These are phyloP conservation scores for Sialis lutaria DNA, from an alignment of 2,888 invertebrate genomes.

Conservation along the genomic window DNA sequence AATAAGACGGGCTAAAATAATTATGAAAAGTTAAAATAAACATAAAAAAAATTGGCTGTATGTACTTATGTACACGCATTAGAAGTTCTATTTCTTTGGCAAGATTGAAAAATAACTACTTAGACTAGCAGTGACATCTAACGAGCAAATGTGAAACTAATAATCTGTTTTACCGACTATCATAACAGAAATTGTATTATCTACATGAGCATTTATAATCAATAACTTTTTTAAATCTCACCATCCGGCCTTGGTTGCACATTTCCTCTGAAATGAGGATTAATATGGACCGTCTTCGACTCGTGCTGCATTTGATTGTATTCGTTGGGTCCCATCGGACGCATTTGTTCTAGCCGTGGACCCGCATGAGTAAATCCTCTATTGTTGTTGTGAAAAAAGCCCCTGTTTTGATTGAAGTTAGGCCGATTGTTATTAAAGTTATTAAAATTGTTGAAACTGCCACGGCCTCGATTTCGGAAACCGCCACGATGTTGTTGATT, in stretches of 20 bases:
- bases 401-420: constrained; percentile 2
- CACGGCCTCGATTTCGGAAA: constrained; percentile 5
- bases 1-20: constrained; percentile 12
- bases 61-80: too few relatives aligned
- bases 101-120: background rate
- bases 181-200: too few relatives aligned
- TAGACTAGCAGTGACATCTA: too few relatives aligned
- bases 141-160: too few relatives aligned
- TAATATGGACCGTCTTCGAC: constrained; percentile 43
- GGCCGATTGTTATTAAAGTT: background rate
- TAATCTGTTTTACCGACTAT: too few relatives aligned
- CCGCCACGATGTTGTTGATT: background rate
- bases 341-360: constrained; percentile 4
- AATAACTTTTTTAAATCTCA: constrained; percentile 16
- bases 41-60: too few relatives aligned
- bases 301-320: background rate
- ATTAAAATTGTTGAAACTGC: constrained; percentile 1
- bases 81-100: background rate
- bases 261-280: constrained; percentile 46
- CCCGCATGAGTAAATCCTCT: background rate
- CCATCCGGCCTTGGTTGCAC: constrained; percentile 35
- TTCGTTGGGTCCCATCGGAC: background rate
- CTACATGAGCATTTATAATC: background rate
- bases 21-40: background rate
- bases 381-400: background rate